phyloP scores from a whole-genome alignment of 1,140 invertebrate species.

The Solenopsis invicta region DNA sequence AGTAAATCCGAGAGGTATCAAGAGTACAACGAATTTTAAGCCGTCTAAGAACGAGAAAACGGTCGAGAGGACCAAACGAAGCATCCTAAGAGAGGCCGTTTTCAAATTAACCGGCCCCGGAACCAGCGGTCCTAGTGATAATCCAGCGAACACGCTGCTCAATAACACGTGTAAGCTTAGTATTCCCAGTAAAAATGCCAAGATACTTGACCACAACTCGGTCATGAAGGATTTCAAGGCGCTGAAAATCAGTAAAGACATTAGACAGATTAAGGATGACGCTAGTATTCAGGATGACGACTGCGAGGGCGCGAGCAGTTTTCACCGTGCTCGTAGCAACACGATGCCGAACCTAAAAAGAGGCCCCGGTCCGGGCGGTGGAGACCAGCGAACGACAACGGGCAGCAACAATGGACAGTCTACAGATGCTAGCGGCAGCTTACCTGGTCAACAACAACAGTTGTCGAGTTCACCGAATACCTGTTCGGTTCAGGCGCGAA shows the following conservation, averaged over 20 bases:
- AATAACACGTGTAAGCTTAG: slow-evolving; percentile 80
- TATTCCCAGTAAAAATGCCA: slow-evolving; percentile 78
- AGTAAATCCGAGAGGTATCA: slow-evolving; percentile 78
- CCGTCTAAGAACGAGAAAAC: slow-evolving; percentile 81
- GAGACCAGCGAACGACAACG: slow-evolving; percentile 61
- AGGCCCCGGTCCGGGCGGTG: slow-evolving; percentile 80
- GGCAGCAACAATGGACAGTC: slow-evolving; percentile 20
- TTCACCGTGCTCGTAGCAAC: slow-evolving; percentile 84
- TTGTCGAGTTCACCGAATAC: slow-evolving; percentile 80
- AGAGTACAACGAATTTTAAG: slow-evolving; percentile 84
- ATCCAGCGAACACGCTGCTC: slow-evolving; percentile 74
- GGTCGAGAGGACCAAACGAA: slow-evolving; percentile 79
- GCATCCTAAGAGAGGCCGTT: slow-evolving; percentile 84
- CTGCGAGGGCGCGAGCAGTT: slow-evolving; percentile 80
- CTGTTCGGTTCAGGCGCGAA: slow-evolving; percentile 87
- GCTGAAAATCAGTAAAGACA: slow-evolving; percentile 80
- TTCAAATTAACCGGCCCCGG: slow-evolving; percentile 78
- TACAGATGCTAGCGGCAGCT: slow-evolving; percentile 6
- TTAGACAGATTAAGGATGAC: slow-evolving; percentile 82
- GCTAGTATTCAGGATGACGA: slow-evolving; percentile 80
- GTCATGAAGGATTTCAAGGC: slow-evolving; percentile 84
- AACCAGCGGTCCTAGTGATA: slow-evolving; percentile 77
- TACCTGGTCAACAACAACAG: slow-evolving; percentile 69
- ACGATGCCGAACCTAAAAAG: slow-evolving; percentile 86
- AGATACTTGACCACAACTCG: slow-evolving; percentile 81